phyloP scores from a whole-genome alignment of 2,113 vertebrate genomes.

The Pardalotus punctatus region DNA sequence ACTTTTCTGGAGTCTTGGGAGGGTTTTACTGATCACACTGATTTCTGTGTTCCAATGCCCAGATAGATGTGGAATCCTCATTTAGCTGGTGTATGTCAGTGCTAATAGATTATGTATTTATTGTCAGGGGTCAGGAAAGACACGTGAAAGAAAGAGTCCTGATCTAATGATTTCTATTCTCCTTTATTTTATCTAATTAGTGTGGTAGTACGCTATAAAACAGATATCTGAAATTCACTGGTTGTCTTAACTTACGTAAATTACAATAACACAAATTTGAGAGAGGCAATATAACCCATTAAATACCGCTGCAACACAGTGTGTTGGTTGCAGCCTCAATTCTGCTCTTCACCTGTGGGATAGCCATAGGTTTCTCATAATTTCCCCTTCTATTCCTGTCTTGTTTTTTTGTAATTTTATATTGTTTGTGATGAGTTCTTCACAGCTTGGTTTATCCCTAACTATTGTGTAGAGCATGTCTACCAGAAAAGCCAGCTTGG shows the following conservation, averaged over 20 bases:
- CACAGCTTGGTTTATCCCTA: not conserved
- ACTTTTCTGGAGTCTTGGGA: not conserved
- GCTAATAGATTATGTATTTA: not conserved
- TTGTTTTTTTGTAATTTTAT: not conserved
- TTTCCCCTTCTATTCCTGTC: not conserved
- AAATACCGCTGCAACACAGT: not conserved
- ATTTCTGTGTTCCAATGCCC: not conserved
- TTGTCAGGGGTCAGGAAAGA: not conserved
- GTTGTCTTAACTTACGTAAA: not conserved
- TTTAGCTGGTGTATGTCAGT: not conserved
- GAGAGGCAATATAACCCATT: not conserved
- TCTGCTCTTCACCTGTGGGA: not conserved
- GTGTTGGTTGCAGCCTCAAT: not conserved
- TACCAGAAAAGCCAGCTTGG: not conserved
- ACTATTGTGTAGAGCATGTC: not conserved
- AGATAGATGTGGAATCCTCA: not conserved
- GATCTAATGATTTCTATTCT: not conserved
- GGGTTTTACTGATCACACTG: not conserved
- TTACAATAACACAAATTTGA: not conserved
- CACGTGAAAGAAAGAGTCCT: not conserved
- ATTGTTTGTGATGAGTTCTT: not conserved
- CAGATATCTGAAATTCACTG: not conserved
- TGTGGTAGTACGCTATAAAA: not conserved
- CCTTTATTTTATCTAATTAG: not conserved
- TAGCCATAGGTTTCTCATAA: fast-evolving